phyloP scores from a whole-genome alignment of 2,888 invertebrate species.

The Apamea monoglypha region DNA sequence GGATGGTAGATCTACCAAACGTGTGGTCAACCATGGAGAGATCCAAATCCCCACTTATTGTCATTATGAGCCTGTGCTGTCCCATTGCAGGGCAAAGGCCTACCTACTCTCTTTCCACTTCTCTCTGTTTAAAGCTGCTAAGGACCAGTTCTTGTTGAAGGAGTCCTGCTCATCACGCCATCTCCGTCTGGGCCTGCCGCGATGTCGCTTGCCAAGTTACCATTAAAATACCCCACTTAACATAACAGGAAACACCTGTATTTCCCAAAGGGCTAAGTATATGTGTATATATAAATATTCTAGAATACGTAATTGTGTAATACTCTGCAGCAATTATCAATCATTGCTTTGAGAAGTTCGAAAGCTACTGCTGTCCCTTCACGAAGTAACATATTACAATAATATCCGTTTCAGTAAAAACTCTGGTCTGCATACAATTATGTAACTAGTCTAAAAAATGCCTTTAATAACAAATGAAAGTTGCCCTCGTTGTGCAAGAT shows the following conservation, averaged over 20 bases:
- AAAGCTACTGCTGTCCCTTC: background rate
- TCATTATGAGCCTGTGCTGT: no score
- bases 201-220: no score
- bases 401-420: background rate
- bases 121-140: no score
- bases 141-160: no score
- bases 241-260: background rate
- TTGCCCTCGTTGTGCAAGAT: slow-evolving; percentile 35
- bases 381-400: background rate
- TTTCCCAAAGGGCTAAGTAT: background rate
- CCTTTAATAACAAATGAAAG: slow-evolving; percentile 45
- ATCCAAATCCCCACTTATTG: background rate
- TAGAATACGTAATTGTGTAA: background rate
- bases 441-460: slow-evolving; percentile 26
- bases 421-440: background rate
- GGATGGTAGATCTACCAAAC: background rate
- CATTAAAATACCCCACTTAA: background rate
- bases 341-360: background rate
- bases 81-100: no score
- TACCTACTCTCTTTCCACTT: no score
- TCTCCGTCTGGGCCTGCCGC: no score
- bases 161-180: no score
- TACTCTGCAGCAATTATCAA: background rate
- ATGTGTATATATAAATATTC: background rate
- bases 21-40: background rate